A percentile compares a stretch with the other conserved stretches of the same genome.
Conservation (phyloP, 2,113 vertebrate genomes). For the Callochromis pleurospilus region DNA sequence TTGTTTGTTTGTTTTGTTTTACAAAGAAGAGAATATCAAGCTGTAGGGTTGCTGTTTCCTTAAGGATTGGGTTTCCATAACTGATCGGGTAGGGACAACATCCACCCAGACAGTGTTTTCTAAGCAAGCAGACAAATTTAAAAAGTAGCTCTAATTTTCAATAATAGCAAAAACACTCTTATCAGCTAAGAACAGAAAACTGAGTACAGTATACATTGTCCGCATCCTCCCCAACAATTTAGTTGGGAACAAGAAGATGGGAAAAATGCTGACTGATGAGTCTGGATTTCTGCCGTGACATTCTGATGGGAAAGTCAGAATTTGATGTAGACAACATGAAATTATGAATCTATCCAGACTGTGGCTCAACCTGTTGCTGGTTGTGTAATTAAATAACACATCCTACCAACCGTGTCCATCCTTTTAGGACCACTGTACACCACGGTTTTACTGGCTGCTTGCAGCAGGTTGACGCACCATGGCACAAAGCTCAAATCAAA, state of each 20-base stretch:
- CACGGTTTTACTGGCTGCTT: neutral
- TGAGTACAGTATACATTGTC: neutral
- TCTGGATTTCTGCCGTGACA: neutral
- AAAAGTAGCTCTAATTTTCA: neutral
- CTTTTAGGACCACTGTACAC: neutral
- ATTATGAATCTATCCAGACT: neutral
- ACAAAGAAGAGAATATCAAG: neutral
- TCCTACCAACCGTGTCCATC: neutral
- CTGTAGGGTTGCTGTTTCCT: neutral
- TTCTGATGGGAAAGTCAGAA: neutral
- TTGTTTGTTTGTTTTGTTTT: neutral
- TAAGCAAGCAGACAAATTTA: neutral
- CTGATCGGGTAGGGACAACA: neutral
- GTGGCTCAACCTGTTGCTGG: neutral
- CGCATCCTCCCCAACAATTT: neutral
- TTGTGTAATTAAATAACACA: neutral
- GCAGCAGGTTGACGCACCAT: neutral
- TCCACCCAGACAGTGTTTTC: neutral
- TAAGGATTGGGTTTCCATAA: neutral
- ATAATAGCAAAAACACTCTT: neutral
- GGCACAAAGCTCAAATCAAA: neutral
- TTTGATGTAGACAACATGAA: neutral
- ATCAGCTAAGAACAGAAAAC: neutral
- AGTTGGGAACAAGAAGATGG: neutral
- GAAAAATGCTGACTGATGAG: neutral